These are phyloP conservation scores for Neotoxoptera formosana DNA, from an alignment of 1,140 invertebrate species.

Conservation along the genomic window DNA sequence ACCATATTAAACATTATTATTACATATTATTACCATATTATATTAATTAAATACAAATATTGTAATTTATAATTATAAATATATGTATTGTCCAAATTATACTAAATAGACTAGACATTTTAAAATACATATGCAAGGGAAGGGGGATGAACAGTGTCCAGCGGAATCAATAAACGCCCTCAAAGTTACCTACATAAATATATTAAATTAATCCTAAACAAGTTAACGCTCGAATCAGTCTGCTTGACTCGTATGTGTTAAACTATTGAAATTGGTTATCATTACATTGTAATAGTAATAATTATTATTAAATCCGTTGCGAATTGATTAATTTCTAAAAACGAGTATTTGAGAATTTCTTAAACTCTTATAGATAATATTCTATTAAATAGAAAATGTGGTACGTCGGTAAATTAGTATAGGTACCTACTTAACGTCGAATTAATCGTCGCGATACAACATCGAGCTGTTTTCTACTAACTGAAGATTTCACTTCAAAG, in stretches of 20 bases:
- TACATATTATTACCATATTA: too few relatives aligned
- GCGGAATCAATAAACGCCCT: too few relatives aligned
- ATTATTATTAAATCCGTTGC: not conserved
- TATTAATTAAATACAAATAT: too few relatives aligned
- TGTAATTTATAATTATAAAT: too few relatives aligned
- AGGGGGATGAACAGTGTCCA: too few relatives aligned
- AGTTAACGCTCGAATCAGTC: not conserved
- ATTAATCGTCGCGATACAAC: not conserved
- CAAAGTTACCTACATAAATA: too few relatives aligned
- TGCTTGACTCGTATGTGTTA: not conserved
- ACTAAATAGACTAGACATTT: too few relatives aligned
- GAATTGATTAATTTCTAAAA: not conserved
- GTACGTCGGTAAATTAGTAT: not conserved
- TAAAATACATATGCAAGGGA: too few relatives aligned
- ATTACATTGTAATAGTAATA: not conserved
- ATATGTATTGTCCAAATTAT: too few relatives aligned
- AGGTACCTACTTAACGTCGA: not conserved
- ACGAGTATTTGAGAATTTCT: not conserved
- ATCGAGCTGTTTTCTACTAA: not conserved
- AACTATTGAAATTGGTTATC: not conserved
- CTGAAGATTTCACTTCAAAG: constrained; percentile 13
- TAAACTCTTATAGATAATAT: not conserved
- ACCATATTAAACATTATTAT: too few relatives aligned
- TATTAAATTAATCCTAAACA: not conserved
- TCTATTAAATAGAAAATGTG: not conserved